These are phyloP conservation scores for Zosterops lateralis DNA, from an alignment of 2,113 vertebrate genomes.

Conservation along the genomic window DNA sequence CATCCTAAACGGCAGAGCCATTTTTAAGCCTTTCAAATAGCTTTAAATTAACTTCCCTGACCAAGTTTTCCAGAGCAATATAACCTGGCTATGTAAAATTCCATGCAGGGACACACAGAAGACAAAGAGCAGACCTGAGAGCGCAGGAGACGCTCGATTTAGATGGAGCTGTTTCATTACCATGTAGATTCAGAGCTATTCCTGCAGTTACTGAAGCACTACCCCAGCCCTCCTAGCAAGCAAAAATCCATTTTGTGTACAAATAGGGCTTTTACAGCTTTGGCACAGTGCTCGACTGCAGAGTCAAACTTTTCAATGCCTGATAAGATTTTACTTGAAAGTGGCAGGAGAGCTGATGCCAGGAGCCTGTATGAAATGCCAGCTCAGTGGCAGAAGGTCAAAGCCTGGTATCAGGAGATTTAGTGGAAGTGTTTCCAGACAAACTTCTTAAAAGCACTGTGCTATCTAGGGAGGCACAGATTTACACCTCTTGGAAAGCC, in stretches of 20 bases:
- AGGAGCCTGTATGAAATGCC: background rate
- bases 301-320: background rate
- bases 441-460: background rate
- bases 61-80: background rate
- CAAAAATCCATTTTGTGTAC: conserved; percentile 3
- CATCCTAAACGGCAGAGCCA: background rate
- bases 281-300: background rate
- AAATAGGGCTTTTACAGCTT: conserved; percentile 22
- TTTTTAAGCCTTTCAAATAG: background rate
- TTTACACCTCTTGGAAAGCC: background rate
- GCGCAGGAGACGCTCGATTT: accelerated
- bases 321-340: conserved; percentile 35
- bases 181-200: background rate
- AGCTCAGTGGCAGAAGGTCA: conserved; percentile 34
- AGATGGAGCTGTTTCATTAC: background rate
- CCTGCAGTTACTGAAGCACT: background rate
- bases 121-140: background rate
- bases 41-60: background rate
- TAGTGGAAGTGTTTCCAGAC: background rate
- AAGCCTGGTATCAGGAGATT: background rate
- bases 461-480: background rate
- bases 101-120: background rate
- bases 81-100: background rate
- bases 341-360: conserved; percentile 9
- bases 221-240: background rate